Evolutionary conservation across 2,888 invertebrate genomes (phyloP).

Genomic region (Cancer borealis): DNA sequence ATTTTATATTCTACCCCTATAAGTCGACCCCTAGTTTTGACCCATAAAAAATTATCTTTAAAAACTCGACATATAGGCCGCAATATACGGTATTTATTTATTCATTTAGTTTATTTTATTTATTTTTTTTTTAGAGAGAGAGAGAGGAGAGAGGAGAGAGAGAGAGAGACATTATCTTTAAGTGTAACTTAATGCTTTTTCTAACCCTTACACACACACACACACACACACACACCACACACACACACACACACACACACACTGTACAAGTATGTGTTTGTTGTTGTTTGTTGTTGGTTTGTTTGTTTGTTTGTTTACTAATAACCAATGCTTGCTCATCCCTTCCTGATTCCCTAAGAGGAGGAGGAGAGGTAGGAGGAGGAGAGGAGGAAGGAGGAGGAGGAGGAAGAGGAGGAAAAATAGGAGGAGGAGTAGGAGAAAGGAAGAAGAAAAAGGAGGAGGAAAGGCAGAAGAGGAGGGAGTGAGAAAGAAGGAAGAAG

Average conservation of each 20-base stretch:
- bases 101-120: too few relatives aligned
- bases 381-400: too few relatives aligned
- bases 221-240: constrained; percentile 20
- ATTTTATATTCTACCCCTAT: too few relatives aligned
- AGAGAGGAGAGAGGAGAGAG: constrained; percentile 14
- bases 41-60: too few relatives aligned
- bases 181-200: background rate
- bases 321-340: background rate
- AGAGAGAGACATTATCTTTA: too few relatives aligned
- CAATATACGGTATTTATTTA: too few relatives aligned
- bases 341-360: background rate
- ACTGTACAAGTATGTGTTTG: background rate
- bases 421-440: too few relatives aligned
- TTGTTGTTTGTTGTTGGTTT: background rate
- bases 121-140: background rate
- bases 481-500: background rate
- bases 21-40: too few relatives aligned
- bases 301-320: constrained; percentile 26
- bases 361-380: background rate
- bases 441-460: too few relatives aligned
- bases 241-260: constrained; percentile 20
- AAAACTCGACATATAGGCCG: too few relatives aligned
- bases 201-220: constrained; percentile 13
- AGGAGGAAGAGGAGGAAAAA: too few relatives aligned
- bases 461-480: too few relatives aligned